A percentile compares a stretch with the other conserved stretches of the same genome.
Conservation (phyloP, 2,113 vertebrate species). For the Monarcha castaneiventris region DNA sequence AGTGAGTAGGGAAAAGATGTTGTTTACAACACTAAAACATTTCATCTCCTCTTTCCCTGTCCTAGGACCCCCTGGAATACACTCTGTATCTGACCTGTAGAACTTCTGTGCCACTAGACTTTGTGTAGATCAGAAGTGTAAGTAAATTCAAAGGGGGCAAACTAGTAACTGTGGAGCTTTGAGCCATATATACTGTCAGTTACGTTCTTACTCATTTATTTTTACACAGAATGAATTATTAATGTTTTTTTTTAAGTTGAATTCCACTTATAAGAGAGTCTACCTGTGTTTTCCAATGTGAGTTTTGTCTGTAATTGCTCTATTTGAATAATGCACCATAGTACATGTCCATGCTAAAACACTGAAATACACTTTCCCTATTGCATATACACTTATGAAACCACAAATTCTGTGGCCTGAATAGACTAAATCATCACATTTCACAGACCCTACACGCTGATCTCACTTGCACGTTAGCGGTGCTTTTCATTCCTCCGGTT, state of each 20-base stretch:
- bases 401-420: background rate
- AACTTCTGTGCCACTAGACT: background rate
- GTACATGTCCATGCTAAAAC: background rate
- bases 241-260: background rate
- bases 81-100: background rate
- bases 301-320: background rate
- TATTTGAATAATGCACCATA: background rate
- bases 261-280: background rate
- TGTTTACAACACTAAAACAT: background rate
- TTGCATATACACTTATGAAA: background rate
- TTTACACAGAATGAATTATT: background rate
- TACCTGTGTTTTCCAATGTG: background rate
- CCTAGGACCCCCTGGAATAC: background rate
- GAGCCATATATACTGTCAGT: background rate
- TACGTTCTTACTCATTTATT: background rate
- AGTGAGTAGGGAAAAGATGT: background rate
- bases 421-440: background rate
- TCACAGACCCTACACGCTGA: fast-evolving
- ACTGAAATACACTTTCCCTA: background rate
- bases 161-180: background rate
- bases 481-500: background rate
- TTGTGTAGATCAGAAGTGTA: background rate
- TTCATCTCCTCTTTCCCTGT: background rate
- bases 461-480: fast-evolving
- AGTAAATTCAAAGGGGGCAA: background rate